These are phyloP conservation scores for Diplazon laetatorius DNA, from an alignment of 2,888 invertebrate genomes.

Conservation along the genomic window DNA sequence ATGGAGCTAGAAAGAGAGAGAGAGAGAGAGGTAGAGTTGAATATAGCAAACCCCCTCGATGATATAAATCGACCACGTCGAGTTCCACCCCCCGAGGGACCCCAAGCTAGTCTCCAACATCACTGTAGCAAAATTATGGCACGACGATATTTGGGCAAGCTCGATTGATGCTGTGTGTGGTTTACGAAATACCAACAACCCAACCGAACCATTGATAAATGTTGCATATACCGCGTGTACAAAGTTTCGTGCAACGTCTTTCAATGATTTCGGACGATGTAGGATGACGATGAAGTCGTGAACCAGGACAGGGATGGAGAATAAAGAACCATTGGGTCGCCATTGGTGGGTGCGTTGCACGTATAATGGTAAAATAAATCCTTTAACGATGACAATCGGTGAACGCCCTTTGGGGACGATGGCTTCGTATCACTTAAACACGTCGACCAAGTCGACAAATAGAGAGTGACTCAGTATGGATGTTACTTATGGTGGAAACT, in stretches of 20 bases:
- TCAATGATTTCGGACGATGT: neutral
- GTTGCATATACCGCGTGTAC: neutral
- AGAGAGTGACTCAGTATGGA: slow-evolving; percentile 71
- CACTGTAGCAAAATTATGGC: slow-evolving; percentile 42
- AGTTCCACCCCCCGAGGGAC: slow-evolving; percentile 59
- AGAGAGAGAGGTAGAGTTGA: neutral
- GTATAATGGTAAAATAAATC: too few species aligned
- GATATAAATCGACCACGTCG: slow-evolving; percentile 63
- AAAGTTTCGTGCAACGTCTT: neutral
- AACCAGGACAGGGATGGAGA: too few species aligned
- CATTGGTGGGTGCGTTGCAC: too few species aligned
- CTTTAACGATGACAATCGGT: too few species aligned
- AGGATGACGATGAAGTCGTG: too few species aligned
- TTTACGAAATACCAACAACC: slow-evolving; percentile 54
- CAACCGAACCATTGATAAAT: slow-evolving; percentile 49
- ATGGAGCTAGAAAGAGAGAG: slow-evolving; percentile 46
- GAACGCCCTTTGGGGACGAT: slow-evolving; percentile 34
- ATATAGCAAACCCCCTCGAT: slow-evolving; percentile 48
- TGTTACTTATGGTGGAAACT: slow-evolving; percentile 33
- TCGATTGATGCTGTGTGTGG: slow-evolving; percentile 60
- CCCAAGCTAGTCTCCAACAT: slow-evolving; percentile 38
- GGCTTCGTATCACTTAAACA: slow-evolving; percentile 46
- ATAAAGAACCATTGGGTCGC: too few species aligned
- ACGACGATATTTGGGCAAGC: slow-evolving; percentile 53
- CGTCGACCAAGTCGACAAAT: slow-evolving; percentile 70